phyloP scores from a whole-genome alignment of 2,797 vertebrate species.

The Enteromius paludinosus region DNA sequence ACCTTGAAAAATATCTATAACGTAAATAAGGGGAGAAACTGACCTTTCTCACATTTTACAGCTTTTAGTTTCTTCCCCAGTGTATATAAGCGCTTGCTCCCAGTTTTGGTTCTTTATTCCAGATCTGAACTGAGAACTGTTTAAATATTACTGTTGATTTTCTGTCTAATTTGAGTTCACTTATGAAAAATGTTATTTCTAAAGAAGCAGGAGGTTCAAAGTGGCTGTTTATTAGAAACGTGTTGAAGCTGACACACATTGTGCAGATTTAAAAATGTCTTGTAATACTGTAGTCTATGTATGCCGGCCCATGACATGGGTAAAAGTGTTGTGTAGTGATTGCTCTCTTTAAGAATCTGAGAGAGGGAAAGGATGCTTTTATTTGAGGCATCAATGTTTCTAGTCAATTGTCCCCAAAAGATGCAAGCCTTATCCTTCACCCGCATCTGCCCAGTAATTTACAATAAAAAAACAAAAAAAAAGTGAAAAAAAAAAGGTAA shows the following conservation, averaged over 20 bases:
- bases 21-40: conserved; percentile 49
- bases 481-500: conserved; percentile 62
- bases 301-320: conserved; percentile 12
- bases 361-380: not conserved
- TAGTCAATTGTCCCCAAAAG: conserved; percentile 50
- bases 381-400: conserved; percentile 38
- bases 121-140: conserved; percentile 64
- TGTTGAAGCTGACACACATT: conserved; percentile 15
- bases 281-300: conserved; percentile 42
- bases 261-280: conserved; percentile 40
- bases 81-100: conserved; percentile 65
- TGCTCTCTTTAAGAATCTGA: not conserved
- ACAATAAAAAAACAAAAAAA: conserved; percentile 69
- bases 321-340: conserved; percentile 16
- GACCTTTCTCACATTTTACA: conserved; percentile 67
- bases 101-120: conserved; percentile 48
- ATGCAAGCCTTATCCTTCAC: conserved; percentile 59
- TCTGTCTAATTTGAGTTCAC: conserved; percentile 39
- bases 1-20: conserved; percentile 54
- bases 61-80: conserved; percentile 58
- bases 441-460: conserved; percentile 65
- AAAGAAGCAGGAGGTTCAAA: not conserved
- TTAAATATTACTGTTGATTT: conserved; percentile 44
- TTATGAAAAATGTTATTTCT: conserved; percentile 30
- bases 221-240: conserved; percentile 23